A percentile compares a stretch with the other conserved stretches of the same genome.
These are phyloP conservation scores for Epinephelus malabaricus DNA, from an alignment of 2,797 vertebrate genomes.

Conservation along the genomic window DNA sequence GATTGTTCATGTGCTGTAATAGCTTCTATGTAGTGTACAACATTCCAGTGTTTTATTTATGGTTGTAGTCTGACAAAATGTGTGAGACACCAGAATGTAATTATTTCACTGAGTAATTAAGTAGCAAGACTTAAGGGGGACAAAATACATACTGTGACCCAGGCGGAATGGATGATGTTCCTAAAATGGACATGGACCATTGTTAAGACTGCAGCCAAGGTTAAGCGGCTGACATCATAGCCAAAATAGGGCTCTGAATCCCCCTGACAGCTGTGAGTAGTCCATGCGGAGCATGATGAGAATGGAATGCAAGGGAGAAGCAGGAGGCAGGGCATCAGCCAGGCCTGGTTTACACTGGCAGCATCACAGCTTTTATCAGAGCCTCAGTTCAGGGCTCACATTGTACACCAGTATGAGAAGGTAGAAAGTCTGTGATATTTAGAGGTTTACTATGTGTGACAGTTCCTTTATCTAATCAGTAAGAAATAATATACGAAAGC, in stretches of 20 bases:
- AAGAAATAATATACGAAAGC: background rate
- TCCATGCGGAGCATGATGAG: constrained; percentile 58
- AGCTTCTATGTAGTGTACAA: background rate
- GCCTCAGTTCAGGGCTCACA: background rate
- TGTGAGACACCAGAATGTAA: background rate
- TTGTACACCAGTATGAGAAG: background rate
- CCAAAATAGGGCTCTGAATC: constrained; percentile 74
- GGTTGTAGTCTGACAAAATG: background rate
- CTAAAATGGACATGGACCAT: constrained; percentile 73
- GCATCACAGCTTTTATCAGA: constrained; percentile 41
- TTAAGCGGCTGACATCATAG: constrained; percentile 74
- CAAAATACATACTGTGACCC: constrained; percentile 36
- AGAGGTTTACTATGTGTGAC: background rate
- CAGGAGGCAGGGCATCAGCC: constrained; percentile 36
- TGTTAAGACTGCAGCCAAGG: constrained; percentile 72
- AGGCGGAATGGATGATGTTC: constrained; percentile 34
- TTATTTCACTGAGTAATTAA: background rate
- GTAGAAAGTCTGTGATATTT: background rate
- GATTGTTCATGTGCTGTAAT: background rate
- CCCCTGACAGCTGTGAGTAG: constrained; percentile 76
- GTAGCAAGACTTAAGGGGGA: background rate
- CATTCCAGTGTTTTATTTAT: background rate
- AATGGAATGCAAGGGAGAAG: constrained; percentile 72
- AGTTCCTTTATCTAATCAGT: background rate
- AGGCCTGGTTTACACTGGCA: constrained; percentile 60